phyloP scores from a whole-genome alignment of 2,113 vertebrate species.

The Strigops habroptila region DNA sequence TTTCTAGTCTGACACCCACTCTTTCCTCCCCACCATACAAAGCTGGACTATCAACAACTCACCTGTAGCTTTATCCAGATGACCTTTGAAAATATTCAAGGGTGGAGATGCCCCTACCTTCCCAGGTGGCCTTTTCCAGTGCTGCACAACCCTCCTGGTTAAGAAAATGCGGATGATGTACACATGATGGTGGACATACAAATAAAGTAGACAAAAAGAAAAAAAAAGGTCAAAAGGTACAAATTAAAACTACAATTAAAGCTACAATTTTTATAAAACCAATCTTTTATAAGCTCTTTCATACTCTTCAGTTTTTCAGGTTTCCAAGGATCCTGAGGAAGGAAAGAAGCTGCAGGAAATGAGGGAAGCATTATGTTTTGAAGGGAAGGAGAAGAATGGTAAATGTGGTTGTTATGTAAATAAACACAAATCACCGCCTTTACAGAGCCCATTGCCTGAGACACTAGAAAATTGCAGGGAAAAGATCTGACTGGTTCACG shows the following conservation, averaged over 20 bases:
- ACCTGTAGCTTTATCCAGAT: background rate
- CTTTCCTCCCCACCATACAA: background rate
- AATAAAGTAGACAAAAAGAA: background rate
- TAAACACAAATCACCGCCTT: background rate
- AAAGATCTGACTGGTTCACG: background rate
- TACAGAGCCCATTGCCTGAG: background rate
- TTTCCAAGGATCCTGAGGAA: background rate
- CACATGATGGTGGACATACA: background rate
- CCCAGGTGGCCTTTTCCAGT: background rate
- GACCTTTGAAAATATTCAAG: background rate
- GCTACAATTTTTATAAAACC: background rate
- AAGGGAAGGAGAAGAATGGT: background rate
- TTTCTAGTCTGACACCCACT: background rate
- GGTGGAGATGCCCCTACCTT: background rate
- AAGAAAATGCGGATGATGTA: background rate
- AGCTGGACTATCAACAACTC: background rate
- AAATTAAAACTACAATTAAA: background rate
- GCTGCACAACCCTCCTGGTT: background rate
- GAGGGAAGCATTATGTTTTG: background rate
- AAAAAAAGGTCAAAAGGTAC: background rate
- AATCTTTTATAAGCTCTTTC: background rate
- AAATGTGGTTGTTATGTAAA: background rate
- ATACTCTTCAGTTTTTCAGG: constrained; percentile 17
- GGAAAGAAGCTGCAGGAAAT: background rate
- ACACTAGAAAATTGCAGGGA: background rate